Percentiles rank a stretch among this genome's conserved stretches.
Conservation (phyloP, 2,888 invertebrate genomes). For the Orthonychiurus folsomi region DNA sequence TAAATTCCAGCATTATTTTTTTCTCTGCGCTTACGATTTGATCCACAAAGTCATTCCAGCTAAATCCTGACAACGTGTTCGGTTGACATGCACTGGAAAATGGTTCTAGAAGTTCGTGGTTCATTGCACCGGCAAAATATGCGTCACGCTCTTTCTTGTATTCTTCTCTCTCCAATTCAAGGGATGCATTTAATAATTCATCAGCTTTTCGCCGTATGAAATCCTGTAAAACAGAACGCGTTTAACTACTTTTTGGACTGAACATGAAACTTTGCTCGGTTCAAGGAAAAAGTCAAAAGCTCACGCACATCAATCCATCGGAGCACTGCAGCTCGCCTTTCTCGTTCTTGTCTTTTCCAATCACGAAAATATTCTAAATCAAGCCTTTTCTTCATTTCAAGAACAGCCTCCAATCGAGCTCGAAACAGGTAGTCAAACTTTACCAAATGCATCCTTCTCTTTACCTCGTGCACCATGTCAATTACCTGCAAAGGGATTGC, state of each 20-base stretch:
- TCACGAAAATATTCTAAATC: conserved; percentile 22
- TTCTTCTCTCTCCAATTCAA: conserved; percentile 20
- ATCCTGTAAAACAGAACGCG: conserved; percentile 16
- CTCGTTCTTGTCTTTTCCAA: conserved; percentile 29
- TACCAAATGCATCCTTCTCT: conserved; percentile 20
- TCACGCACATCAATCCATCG: conserved; percentile 35
- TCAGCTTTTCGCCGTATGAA: conserved; percentile 21
- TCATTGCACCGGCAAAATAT: conserved; percentile 18
- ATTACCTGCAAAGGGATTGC: conserved; percentile 17
- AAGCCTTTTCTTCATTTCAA: conserved; percentile 23
- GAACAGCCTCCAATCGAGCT: conserved; percentile 22
- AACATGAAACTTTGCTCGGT: neutral
- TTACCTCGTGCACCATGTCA: conserved; percentile 29
- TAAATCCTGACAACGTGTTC: conserved; percentile 15
- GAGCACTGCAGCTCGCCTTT: conserved; percentile 17
- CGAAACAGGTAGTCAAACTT: conserved; percentile 28
- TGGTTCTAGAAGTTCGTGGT: conserved; percentile 16
- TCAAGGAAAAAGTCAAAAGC: conserved; percentile 2
- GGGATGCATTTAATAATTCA: conserved; percentile 20
- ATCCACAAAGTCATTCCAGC: conserved; percentile 25
- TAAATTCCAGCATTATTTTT: too few relatives aligned
- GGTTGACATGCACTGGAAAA: conserved; percentile 8
- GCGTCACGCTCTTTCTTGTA: conserved; percentile 16
- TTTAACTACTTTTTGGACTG: neutral
- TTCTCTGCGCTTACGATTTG: too few relatives aligned